Evolutionary conservation across 2,888 invertebrate species (phyloP), one percentile per base, ranked within the genome.

Genomic region (Falcaria lacertinaria): DNA sequence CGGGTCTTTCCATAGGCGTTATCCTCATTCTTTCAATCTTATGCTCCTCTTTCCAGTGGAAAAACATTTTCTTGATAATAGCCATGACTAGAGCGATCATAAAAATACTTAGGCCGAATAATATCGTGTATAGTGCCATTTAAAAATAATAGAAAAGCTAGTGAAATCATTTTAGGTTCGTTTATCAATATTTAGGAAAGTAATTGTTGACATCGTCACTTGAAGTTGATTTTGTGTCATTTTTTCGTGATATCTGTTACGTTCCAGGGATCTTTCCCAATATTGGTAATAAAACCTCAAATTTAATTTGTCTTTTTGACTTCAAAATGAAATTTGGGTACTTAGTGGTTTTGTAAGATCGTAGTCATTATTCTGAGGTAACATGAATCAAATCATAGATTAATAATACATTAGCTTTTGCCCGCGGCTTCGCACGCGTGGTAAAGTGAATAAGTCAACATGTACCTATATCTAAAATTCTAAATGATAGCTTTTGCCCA

Each of bases 51-150:
- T 84, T 74, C 88, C 85, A 88, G 50, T 75, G 80, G 48, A 85
- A 87, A 55, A 83, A 87, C 76, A 86, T 81, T 53, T 79, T 86
- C 55, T 82, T 84, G 64, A 89, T 88, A 19, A 88, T 66, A 3
- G 86, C 78, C 44, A 87, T 68, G 0, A 88, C 85, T 52, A 88
- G 51, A 4, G 82, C 84, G 63, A 89, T 88, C 73, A 88, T 64
- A 59, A 88, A 88, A 65, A 89, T 74, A 54, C 88, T 85, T 60
- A 89, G 54, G 33, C 86, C 85, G 47, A 88, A 83, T 43, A 89
- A 61, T 64, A 89, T 86, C 19, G 85, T 85, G 54, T 87, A 89
- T 15, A 89, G 54, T 15, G 87, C 88, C 88, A 89, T 86, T 70
- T 59, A 55, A 37, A 40, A 6, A 5, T 15, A 41, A 36, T 43